phyloP scores from a whole-genome alignment of 1,140 invertebrate genomes.

The Platorchestia sp. region DNA sequence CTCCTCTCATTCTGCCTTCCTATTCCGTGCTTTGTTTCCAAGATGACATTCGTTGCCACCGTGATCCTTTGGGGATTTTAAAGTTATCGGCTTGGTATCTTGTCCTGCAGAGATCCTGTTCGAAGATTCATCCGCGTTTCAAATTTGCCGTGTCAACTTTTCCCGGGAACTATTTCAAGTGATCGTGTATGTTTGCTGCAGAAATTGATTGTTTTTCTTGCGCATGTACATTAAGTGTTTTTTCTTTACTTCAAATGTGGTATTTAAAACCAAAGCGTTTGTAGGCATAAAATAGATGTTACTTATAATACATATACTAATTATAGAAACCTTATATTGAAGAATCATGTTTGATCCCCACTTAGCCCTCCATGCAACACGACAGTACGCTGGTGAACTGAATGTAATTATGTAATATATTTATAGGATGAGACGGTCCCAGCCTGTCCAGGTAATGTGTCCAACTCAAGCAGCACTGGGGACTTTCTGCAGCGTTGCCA shows the following conservation, averaged over 20 bases:
- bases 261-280: no score
- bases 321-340: not conserved
- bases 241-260: no score
- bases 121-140: not conserved
- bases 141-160: not conserved
- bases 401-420: not conserved
- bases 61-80: not conserved
- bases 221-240: no score
- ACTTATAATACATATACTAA: no score
- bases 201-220: no score
- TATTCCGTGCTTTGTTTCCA: no score
- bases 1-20: no score
- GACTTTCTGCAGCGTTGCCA: not conserved
- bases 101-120: not conserved
- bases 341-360: not conserved
- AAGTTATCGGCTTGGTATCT: not conserved
- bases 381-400: not conserved
- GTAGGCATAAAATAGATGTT: no score
- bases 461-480: not conserved
- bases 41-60: not conserved
- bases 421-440: not conserved
- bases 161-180: not conserved
- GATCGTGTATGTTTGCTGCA: no score
- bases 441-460: not conserved
- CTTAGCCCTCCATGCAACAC: not conserved